Evolutionary conservation across 2,113 vertebrate genomes (phyloP).

Genomic region (Grallaria varia): DNA sequence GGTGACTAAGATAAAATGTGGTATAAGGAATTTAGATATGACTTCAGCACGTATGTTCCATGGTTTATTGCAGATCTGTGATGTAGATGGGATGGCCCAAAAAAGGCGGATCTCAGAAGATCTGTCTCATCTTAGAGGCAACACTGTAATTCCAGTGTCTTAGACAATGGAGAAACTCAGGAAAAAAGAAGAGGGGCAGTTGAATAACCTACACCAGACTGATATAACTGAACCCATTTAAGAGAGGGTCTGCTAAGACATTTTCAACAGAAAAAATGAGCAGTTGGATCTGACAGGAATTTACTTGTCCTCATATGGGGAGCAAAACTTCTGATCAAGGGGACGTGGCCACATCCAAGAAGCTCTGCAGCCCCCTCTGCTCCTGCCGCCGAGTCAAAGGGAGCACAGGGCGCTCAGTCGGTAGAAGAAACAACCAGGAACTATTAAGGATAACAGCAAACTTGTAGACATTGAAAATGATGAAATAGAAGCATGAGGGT

Average conservation of each 20-base stretch:
- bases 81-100: background rate
- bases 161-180: background rate
- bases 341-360: background rate
- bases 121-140: background rate
- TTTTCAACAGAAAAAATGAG: background rate
- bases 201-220: background rate
- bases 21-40: background rate
- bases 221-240: background rate
- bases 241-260: background rate
- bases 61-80: background rate
- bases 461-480: background rate
- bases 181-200: background rate
- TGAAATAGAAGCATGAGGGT: background rate
- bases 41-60: background rate
- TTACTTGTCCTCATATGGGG: background rate
- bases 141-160: background rate
- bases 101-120: background rate
- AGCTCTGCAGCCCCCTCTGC: background rate
- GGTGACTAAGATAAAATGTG: background rate
- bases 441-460: background rate
- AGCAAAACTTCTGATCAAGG: rapidly evolving
- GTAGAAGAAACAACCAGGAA: background rate
- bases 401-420: rapidly evolving
- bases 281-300: background rate
- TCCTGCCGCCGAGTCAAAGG: background rate